These are phyloP conservation scores for Planococcus citri DNA, from an alignment of 1,140 invertebrate genomes.

Conservation along the genomic window DNA sequence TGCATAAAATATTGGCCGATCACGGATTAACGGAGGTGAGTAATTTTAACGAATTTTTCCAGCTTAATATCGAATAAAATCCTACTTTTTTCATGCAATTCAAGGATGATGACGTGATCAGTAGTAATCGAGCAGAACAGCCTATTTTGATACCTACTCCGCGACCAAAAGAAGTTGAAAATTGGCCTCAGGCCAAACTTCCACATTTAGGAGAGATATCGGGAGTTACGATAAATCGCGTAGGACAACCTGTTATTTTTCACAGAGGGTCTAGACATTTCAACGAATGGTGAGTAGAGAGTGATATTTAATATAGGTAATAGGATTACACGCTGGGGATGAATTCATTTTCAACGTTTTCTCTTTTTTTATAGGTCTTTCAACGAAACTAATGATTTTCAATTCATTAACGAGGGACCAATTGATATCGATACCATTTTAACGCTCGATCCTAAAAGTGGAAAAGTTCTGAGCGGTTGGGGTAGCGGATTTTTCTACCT, in stretches of 20 bases:
- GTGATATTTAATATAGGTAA: too few relatives aligned
- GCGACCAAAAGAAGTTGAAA: slow-evolving; percentile 23
- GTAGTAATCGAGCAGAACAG: not conserved
- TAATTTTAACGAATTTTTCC: too few relatives aligned
- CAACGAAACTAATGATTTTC: slow-evolving; percentile 55
- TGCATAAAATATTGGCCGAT: not conserved
- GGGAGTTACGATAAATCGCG: slow-evolving; percentile 66
- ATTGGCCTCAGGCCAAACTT: slow-evolving; percentile 24
- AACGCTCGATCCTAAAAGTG: slow-evolving; percentile 57
- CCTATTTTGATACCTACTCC: not conserved
- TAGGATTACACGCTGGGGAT: too few relatives aligned
- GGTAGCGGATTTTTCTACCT: slow-evolving; percentile 76
- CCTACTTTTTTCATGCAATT: too few relatives aligned
- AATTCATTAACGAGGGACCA: slow-evolving; percentile 50
- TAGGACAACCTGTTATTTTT: slow-evolving; percentile 73
- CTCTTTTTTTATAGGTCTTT: too few relatives aligned
- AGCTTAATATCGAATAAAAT: too few relatives aligned
- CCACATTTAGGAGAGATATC: slow-evolving; percentile 55
- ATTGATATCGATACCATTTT: slow-evolving; percentile 70
- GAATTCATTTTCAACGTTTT: too few relatives aligned
- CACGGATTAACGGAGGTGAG: not conserved
- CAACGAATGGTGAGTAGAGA: slow-evolving; percentile 71
- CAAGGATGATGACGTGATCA: not conserved
- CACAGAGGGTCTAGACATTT: slow-evolving; percentile 71
- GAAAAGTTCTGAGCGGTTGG: slow-evolving; percentile 61